Evolutionary conservation across 2,888 invertebrate species (phyloP).

Genomic region (Iselma pallidipennis): DNA sequence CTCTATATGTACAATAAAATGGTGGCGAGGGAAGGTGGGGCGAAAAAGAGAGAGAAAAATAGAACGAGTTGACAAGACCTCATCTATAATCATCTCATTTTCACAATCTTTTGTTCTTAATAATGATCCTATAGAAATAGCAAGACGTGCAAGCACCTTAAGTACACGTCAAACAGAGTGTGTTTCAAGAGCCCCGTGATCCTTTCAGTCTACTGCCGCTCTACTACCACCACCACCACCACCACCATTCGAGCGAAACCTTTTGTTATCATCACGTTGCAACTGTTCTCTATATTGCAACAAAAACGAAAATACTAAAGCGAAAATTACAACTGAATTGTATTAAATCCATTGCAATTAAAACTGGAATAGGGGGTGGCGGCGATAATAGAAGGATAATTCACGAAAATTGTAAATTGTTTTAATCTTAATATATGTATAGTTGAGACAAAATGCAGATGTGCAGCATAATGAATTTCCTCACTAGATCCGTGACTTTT

Average conservation of each 20-base stretch:
- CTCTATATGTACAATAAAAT: constrained; percentile 5
- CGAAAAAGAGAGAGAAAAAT: constrained; percentile 17
- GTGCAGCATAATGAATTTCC: background rate
- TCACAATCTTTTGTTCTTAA: constrained; percentile 56
- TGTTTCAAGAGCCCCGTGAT: constrained; percentile 43
- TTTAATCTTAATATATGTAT: no score
- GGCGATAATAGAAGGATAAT: no score
- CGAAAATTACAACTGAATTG: background rate
- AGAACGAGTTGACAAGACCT: constrained; percentile 45
- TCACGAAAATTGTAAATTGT: no score
- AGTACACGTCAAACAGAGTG: constrained; percentile 44
- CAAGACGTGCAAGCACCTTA: constrained; percentile 34
- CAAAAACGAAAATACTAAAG: no score
- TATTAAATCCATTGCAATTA: background rate
- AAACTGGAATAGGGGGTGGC: background rate
- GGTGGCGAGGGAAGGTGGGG: background rate
- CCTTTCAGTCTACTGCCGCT: constrained; percentile 35
- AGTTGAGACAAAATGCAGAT: no score
- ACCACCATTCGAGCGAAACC: constrained; percentile 33
- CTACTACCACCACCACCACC: background rate
- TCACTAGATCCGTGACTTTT: no score
- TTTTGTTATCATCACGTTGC: constrained; percentile 48
- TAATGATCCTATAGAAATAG: constrained; percentile 53
- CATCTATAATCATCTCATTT: constrained; percentile 57
- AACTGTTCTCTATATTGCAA: constrained; percentile 29